phyloP scores from a whole-genome alignment of 1,140 invertebrate species.

The Drosophila orosa region DNA sequence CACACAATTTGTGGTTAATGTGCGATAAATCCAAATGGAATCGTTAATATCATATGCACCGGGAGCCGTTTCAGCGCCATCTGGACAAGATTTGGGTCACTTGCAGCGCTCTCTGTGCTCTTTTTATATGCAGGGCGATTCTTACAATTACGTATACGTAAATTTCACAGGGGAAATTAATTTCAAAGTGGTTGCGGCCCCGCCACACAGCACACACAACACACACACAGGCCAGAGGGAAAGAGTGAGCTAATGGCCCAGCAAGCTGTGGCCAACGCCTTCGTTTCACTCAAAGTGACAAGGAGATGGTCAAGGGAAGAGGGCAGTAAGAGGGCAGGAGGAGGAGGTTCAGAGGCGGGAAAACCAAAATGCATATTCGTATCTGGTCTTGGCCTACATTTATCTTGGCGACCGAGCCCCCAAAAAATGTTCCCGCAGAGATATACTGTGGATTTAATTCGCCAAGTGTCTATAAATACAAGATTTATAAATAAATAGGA shows the following conservation, averaged over 20 bases:
- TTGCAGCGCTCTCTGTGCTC: slow-evolving; percentile 8
- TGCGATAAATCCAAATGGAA: slow-evolving; percentile 24
- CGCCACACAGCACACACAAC: slow-evolving; percentile 1
- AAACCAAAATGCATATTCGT: slow-evolving; percentile 51
- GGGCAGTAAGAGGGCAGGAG: not conserved
- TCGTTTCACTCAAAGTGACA: slow-evolving; percentile 56
- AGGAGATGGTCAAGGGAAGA: slow-evolving; percentile 27
- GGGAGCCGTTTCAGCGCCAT: slow-evolving; percentile 4
- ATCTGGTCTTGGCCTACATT: slow-evolving; percentile 62
- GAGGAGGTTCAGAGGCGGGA: not conserved
- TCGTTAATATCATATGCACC: slow-evolving; percentile 11
- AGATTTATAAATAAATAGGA: not conserved
- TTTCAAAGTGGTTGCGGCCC: slow-evolving; percentile 52
- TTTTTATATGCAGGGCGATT: slow-evolving; percentile 13
- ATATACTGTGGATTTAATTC: slow-evolving; percentile 14
- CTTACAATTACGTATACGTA: slow-evolving; percentile 36
- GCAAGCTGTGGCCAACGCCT: slow-evolving; percentile 59
- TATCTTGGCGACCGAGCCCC: slow-evolving; percentile 40
- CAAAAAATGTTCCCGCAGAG: slow-evolving; percentile 11
- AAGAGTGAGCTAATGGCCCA: slow-evolving; percentile 47
- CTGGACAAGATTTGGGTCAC: slow-evolving; percentile 39
- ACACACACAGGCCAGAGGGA: slow-evolving; percentile 1
- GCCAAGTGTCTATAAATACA: not conserved
- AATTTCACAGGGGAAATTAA: slow-evolving; percentile 64
- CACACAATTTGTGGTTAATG: slow-evolving; percentile 30